Conservation (phyloP, 2,797 vertebrate species). For the Coregonus suidteri region DNA sequence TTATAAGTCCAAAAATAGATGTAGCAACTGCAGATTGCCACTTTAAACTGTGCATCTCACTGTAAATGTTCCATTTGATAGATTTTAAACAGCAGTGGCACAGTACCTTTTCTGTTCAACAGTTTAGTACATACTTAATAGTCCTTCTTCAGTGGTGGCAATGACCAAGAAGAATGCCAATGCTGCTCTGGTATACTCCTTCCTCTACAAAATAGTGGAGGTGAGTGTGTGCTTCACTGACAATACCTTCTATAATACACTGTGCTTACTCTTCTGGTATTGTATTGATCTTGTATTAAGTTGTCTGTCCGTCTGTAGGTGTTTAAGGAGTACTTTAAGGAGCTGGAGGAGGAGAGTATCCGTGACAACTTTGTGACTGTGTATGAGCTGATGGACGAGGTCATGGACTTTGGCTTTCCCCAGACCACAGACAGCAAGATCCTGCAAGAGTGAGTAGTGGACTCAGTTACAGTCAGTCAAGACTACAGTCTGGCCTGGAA, state of each 20-base stretch:
- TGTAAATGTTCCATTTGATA: no score
- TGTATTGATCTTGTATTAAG: not conserved
- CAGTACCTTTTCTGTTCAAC: not conserved
- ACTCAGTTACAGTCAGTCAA: not conserved
- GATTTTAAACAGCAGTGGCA: no score
- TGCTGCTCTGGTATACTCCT: conserved; percentile 80
- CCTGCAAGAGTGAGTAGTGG: conserved; percentile 80
- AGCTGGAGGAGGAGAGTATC: conserved; percentile 83
- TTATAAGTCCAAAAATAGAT: no score
- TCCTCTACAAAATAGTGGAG: conserved; percentile 83
- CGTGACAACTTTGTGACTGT: conserved; percentile 85
- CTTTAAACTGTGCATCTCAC: no score
- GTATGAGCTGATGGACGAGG: conserved; percentile 83
- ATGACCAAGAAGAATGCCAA: conserved; percentile 84
- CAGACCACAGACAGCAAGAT: conserved; percentile 86
- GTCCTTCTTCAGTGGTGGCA: conserved; percentile 74
- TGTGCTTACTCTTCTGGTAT: not conserved
- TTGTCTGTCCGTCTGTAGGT: conserved; percentile 61
- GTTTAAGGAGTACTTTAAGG: conserved; percentile 83
- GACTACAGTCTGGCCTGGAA: no score
- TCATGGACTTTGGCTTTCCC: conserved; percentile 85
- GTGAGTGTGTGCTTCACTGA: conserved; percentile 53
- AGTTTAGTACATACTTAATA: conserved; percentile 46
- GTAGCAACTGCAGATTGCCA: no score
- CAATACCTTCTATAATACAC: not conserved